Evolutionary conservation across 2,888 invertebrate species (phyloP).

Genomic region (Rotaria macrura): DNA sequence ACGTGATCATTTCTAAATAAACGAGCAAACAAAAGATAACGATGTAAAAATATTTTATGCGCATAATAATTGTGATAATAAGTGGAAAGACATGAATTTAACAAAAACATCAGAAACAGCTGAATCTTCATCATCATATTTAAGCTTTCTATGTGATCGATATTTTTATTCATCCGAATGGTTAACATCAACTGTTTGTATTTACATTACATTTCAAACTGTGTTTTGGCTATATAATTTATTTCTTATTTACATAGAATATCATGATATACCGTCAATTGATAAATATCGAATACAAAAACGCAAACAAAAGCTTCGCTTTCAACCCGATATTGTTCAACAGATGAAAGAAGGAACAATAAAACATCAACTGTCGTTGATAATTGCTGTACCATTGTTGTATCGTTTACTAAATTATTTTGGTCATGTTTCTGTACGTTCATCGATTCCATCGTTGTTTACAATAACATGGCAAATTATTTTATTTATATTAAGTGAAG

Average conservation of each 20-base stretch:
- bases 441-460: background rate
- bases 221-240: background rate
- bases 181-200: background rate
- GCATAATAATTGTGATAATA: background rate
- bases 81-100: background rate
- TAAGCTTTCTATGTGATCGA: background rate
- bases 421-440: background rate
- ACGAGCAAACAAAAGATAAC: too few relatives aligned
- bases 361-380: background rate
- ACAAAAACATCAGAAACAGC: background rate
- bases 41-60: too few relatives aligned
- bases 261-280: background rate
- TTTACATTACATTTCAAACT: background rate
- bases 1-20: too few relatives aligned
- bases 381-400: background rate
- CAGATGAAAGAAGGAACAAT: background rate
- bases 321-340: background rate
- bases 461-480: background rate
- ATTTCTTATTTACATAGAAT: conserved; percentile 5
- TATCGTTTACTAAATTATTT: background rate
- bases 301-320: background rate
- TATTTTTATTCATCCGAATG: conserved; percentile 10
- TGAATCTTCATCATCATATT: background rate
- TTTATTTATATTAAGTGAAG: background rate
- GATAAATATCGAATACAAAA: conserved; percentile 12